Evolutionary conservation across 2,888 invertebrate species (phyloP).

Genomic region (Diarsia rubi): DNA sequence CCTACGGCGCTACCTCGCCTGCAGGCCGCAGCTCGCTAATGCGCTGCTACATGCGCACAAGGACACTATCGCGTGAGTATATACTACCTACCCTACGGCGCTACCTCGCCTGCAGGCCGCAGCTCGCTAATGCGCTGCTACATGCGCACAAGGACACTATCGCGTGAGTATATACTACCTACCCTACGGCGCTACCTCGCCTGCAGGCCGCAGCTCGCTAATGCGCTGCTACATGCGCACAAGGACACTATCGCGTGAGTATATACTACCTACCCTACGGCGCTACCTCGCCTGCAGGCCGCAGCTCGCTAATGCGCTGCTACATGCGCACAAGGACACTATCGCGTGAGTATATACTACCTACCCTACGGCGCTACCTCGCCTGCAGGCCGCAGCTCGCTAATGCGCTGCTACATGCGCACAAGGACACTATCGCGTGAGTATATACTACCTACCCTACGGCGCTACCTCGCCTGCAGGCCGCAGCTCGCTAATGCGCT

Average conservation of each 20-base stretch:
- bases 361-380: constrained; percentile 95
- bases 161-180: constrained; percentile 92
- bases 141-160: constrained; percentile 94
- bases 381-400: constrained; percentile 93
- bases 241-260: constrained; percentile 93
- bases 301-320: constrained; percentile 92
- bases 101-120: constrained; percentile 93
- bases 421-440: constrained; percentile 94
- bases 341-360: constrained; percentile 93
- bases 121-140: constrained; percentile 92
- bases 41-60: constrained; percentile 94
- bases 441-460: constrained; percentile 91
- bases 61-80: constrained; percentile 93
- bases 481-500: constrained; percentile 92
- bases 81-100: constrained; percentile 94
- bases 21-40: constrained; percentile 92
- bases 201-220: constrained; percentile 92
- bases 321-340: constrained; percentile 93
- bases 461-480: constrained; percentile 94
- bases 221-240: constrained; percentile 93
- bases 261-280: constrained; percentile 92
- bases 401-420: constrained; percentile 93
- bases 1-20: constrained; percentile 95
- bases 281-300: constrained; percentile 94
- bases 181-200: constrained; percentile 95